Evolutionary conservation across 2,113 vertebrate species (phyloP).

Genomic region (Dissostichus mawsoni): DNA sequence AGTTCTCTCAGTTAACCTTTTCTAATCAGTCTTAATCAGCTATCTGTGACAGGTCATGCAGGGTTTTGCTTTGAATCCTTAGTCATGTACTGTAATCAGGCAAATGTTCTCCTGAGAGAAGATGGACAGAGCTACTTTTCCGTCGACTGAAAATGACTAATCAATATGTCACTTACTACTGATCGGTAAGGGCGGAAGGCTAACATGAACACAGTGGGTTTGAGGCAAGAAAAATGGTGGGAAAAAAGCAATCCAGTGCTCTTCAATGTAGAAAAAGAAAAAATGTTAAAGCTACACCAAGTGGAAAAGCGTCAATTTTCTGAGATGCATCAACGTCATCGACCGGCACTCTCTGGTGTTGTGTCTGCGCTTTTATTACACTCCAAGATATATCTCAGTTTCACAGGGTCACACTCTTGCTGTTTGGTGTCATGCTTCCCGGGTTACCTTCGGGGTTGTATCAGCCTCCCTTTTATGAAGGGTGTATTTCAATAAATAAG

Average conservation of each 20-base stretch:
- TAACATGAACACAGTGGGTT: not conserved
- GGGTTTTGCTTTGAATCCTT: not conserved
- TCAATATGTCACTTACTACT: not conserved
- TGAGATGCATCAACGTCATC: constrained; percentile 18
- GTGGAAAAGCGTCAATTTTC: constrained; percentile 2
- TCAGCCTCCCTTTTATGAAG: constrained; percentile 10
- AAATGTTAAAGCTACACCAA: not conserved
- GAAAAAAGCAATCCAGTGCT: not conserved
- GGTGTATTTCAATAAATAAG: constrained; percentile 1
- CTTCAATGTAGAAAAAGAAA: not conserved
- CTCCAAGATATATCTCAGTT: constrained; percentile 21
- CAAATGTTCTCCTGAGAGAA: not conserved
- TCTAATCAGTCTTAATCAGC: not conserved
- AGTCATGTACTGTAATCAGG: not conserved
- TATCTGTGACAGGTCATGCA: not conserved
- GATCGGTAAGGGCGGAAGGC: not conserved
- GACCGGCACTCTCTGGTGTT: not conserved
- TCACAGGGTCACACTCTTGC: constrained; percentile 28
- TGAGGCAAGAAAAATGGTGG: not conserved
- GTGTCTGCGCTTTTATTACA: constrained; percentile 10
- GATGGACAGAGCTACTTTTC: not conserved
- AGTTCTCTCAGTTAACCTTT: not conserved
- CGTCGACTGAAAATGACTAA: not conserved
- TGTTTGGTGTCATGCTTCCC: constrained; percentile 8
- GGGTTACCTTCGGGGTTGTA: constrained; percentile 2